phyloP scores from a whole-genome alignment of 2,888 invertebrate genomes.

The Erynnis tages region DNA sequence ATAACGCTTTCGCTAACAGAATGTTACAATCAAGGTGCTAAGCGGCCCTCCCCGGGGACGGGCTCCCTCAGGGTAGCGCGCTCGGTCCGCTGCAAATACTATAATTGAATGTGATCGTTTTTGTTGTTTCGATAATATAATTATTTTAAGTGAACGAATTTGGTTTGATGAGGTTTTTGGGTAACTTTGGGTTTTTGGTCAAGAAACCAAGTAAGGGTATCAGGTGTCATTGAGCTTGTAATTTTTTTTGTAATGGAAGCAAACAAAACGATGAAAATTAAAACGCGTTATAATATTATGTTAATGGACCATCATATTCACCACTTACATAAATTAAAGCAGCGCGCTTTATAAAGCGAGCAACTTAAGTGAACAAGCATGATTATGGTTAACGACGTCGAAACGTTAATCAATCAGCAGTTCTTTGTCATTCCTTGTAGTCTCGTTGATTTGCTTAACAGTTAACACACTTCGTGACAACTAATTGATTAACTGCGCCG shows the following conservation, averaged over 20 bases:
- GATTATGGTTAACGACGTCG: background rate
- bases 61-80: constrained; percentile 31
- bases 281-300: too few species aligned
- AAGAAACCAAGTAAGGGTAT: too few species aligned
- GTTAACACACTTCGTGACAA: constrained; percentile 22
- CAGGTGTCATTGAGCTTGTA: too few species aligned
- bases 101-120: constrained; percentile 27
- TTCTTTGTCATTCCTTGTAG: constrained; percentile 11
- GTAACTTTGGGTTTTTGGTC: background rate
- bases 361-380: background rate
- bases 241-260: too few species aligned
- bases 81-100: constrained; percentile 34
- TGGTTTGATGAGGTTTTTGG: background rate
- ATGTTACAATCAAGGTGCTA: constrained; percentile 38
- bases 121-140: constrained; percentile 15
- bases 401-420: constrained; percentile 9
- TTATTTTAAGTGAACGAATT: constrained; percentile 5
- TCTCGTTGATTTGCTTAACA: constrained; percentile 24
- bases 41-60: constrained; percentile 36
- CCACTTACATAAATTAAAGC: background rate
- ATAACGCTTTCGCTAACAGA: constrained; percentile 37
- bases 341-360: background rate
- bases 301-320: too few species aligned
- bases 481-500: constrained; percentile 24
- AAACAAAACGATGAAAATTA: background rate